A percentile compares a stretch with the other conserved stretches of the same genome.
Conservation (phyloP, 2,888 invertebrate genomes). For the Morpho deidamia region DNA sequence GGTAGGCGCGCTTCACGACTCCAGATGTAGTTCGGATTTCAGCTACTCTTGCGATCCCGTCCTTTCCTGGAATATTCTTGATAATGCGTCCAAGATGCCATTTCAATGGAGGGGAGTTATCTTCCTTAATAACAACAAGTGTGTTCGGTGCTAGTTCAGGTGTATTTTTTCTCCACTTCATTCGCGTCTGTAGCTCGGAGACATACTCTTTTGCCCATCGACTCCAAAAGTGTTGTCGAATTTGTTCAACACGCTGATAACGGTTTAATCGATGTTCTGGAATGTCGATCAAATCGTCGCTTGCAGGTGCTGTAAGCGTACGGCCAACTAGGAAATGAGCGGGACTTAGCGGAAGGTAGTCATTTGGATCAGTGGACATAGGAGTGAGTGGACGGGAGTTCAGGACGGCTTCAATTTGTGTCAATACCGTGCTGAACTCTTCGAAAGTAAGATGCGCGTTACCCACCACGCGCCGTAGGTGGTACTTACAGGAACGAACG, state of each 20-base stretch:
- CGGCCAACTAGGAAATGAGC: not conserved
- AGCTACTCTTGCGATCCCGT: too few species aligned
- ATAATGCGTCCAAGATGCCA: not conserved
- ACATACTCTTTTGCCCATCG: slow-evolving; percentile 1
- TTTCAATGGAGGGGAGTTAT: not conserved
- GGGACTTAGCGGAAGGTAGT: not conserved
- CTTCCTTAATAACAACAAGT: not conserved
- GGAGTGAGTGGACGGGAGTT: slow-evolving; percentile 19
- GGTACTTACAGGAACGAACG: not conserved
- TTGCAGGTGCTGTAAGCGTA: not conserved
- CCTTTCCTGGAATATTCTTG: too few species aligned
- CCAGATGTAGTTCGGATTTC: too few species aligned
- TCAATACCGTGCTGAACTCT: slow-evolving; percentile 13
- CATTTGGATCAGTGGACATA: slow-evolving; percentile 11
- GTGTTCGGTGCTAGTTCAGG: not conserved
- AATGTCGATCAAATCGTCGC: not conserved
- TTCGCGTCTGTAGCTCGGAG: not conserved
- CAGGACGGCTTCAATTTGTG: slow-evolving; percentile 17
- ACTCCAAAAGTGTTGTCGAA: not conserved
- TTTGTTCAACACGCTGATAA: not conserved
- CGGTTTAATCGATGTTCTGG: not conserved
- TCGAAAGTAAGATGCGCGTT: slow-evolving; percentile 5
- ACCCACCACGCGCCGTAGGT: not conserved
- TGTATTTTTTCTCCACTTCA: not conserved
- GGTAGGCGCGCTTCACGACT: too few species aligned